Evolutionary conservation across 2,888 invertebrate species (phyloP), one percentile per base, ranked within the genome.

Genomic region (Romanomermis culicivorax): DNA sequence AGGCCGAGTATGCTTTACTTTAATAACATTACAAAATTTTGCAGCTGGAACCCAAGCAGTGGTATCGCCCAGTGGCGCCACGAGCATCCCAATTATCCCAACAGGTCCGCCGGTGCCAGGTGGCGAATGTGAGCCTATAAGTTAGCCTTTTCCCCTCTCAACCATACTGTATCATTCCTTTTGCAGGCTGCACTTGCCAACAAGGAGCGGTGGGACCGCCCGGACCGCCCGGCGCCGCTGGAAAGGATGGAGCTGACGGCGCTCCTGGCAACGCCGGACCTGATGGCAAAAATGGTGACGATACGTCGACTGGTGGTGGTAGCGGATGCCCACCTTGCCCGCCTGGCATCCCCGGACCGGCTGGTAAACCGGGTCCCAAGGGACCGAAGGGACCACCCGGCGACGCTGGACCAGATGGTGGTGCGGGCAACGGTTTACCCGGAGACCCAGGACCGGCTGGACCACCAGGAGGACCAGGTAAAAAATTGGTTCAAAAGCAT

Each of bases 181-280:
- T 27, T 42, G 17, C 50, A 56, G 56, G 56, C 53, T 56, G 56
- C 50, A 56, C 56, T 7, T 56, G 56, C 26, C 56, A 56, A 2
- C 53, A 56, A 42, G 56, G 56, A 7, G 42, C 49, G 1, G 20
- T 43, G 1, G 56, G 56, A 36, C 49, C 49, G 2, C 48, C 53
- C 1, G 56, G 56, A 1, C 23, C 29, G 2, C 49, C 52, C 1
- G 56, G 56, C 14, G 17, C n/a, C 1, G 30, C 29, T n/a, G 56
- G 56, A 2, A 14, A 26, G 23, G 49, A 47, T 25, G 56, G 56
- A 27, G 7, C 20, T 17, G 49, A 48, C 26, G 56, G 50, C 2
- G 23, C 14, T 4, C 27, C 29, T n/a, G 56, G 56, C 1, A 17
- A 20, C 47, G 24, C 14, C 17, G 50, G 50, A 7, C 26, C 26